A percentile compares a stretch with the other conserved stretches of the same genome.
Evolutionary conservation across 2,113 vertebrate genomes (phyloP).

Genomic region (Bothrops jararaca): DNA sequence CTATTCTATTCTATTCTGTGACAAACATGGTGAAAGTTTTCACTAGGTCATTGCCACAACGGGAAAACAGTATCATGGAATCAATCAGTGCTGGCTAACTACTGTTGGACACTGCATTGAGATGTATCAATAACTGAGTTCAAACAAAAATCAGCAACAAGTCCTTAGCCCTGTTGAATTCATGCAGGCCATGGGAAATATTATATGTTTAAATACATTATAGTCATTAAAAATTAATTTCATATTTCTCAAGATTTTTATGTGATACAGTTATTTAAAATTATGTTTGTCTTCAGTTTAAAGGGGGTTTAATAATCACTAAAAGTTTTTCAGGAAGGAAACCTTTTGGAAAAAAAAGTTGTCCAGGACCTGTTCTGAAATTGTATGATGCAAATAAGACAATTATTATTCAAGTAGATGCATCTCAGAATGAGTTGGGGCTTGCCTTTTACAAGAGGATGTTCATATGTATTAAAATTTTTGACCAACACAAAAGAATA

Average conservation of each 20-base stretch:
- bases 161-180: not conserved
- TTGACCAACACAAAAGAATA: not conserved
- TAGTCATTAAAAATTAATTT: not conserved
- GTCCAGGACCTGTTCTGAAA: not conserved
- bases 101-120: not conserved
- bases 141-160: not conserved
- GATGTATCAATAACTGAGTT: not conserved
- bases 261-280: not conserved
- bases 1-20: too few relatives aligned
- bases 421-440: not conserved
- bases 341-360: not conserved
- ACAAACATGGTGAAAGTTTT: not conserved
- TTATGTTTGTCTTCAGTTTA: not conserved
- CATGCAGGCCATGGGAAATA: not conserved
- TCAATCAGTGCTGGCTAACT: not conserved
- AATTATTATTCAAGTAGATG: not conserved
- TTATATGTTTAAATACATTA: not conserved
- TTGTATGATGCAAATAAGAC: not conserved
- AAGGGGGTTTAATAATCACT: not conserved
- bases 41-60: not conserved
- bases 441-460: not conserved
- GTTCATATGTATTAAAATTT: not conserved
- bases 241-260: not conserved
- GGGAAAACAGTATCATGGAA: not conserved
- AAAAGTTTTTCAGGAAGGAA: not conserved